Base-by-base conservation (phyloP, 2,888 invertebrate species). In the Chymomyza fuscimana region DNA sequence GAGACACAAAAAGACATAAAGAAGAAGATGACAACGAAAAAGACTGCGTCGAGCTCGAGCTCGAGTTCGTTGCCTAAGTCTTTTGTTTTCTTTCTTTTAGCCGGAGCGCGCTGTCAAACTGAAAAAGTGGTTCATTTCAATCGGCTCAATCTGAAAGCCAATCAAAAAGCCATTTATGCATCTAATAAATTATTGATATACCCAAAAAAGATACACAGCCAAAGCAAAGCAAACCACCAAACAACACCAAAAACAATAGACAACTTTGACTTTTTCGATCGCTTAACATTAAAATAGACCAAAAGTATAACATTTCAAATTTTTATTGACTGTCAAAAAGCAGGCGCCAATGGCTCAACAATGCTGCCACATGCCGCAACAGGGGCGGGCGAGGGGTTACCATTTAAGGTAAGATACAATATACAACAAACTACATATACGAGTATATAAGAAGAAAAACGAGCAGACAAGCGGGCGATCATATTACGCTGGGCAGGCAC, bases 261-360 rank as follows among this genome's bases (percentile, higher is more conserved):
- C 70, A 80, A 83, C 81, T 78, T 78, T 78, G 78, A 82, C 78
- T 74, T 73, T 65, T 29, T 52, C 51, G 19, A 51, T 15, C 10
- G 51, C 40, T 51, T 60, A 46, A 86, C 76, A 78, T 67, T 63
- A 74, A 74, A 77, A 76, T 72, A 69, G 66, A 67, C 63, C 69
- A 76, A 78, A 87, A 89, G 89, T 89, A 88, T 87, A 88, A 80
- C 86, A 86, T 87, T 87, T 87, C 89, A 89, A 86, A 89, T 76
- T 83, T 88, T 86, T 87, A 89, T 86, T 86, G 83, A 81, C 85
- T 89, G 88, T 89, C 89, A 87, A 87, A 89, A 87, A 81, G 77
- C 77, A 80, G 85, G 86, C 85, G 80, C 80, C 79, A 71, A 70
- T 7, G n/a, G 32, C 32, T 46, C 63, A 50, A 36, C 60, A 61